Evolutionary conservation across 2,113 vertebrate species (phyloP).

Genomic region (Gavialis gangeticus): DNA sequence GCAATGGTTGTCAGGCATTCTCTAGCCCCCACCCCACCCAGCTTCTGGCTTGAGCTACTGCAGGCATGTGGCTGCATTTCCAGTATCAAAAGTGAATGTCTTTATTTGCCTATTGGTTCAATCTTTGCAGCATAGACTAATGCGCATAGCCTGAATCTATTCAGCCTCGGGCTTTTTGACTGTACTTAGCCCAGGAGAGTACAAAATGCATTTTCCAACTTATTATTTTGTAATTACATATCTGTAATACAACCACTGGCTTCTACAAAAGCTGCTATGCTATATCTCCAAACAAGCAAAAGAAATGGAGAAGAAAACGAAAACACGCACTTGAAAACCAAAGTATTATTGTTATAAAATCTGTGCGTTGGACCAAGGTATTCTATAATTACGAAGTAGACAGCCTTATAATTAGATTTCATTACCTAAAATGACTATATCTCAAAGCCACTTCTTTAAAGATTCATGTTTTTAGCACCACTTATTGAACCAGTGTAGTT

Average conservation of each 20-base stretch:
- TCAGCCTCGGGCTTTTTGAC: too few species aligned
- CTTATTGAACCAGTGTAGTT: background rate
- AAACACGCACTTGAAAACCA: background rate
- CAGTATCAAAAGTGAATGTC: too few species aligned
- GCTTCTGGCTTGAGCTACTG: too few species aligned
- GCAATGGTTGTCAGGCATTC: too few species aligned
- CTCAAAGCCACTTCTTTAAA: background rate
- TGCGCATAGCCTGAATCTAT: too few species aligned
- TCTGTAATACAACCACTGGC: background rate
- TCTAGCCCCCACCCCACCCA: too few species aligned
- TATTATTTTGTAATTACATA: background rate
- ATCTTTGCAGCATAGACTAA: too few species aligned
- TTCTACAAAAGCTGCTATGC: background rate
- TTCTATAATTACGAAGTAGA: background rate
- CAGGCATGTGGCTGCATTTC: too few species aligned
- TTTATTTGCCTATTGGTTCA: too few species aligned
- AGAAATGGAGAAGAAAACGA: background rate
- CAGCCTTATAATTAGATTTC: background rate
- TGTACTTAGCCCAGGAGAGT: background rate
- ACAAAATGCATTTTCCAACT: background rate
- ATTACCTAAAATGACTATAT: background rate
- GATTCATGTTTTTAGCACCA: background rate
- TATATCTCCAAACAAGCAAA: background rate
- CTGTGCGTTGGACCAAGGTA: background rate
- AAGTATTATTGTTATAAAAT: background rate